Base-by-base conservation (phyloP, 1,140 invertebrate genomes). In the Drosophila pectinifera region DNA sequence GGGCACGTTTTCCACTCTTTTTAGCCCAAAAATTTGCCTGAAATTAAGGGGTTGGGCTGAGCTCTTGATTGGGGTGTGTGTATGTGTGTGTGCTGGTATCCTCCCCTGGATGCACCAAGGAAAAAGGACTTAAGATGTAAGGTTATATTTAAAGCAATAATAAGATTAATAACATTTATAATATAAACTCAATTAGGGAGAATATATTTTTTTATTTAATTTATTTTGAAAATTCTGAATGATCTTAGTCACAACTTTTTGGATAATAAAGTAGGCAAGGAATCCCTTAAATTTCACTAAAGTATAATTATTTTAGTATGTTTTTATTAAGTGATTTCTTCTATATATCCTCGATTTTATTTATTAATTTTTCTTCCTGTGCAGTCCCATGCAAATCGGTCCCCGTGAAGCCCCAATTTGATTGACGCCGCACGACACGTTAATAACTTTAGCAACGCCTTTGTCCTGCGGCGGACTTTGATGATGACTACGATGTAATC, bases 371-470 rank as follows among this genome's bases (percentile, higher is more conserved):
- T 36, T 59, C 22, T 64, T 31, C 13, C 24, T 18, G 43, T 67
- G 20, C 16, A 63, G 0, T 16, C n/a, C 46, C 82, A 86, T 80
- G 81, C 69, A 88, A 88, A 82, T 79, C 51, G 78, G 55, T 73
- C 67, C 55, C 57, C 10, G 67, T 16, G 65, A 72, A 54, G 45
- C 45, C 67, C 58, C 80, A 78, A 78, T 51, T 85, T 89, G 84
- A 89, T 89, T 89, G 84, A 89, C 84, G 77, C 84, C 84, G 80
- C 84, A 80, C 80, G 73, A 90, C 80, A 80, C 84, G 84, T 89
- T 89, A 89, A 89, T 89, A 89, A 89, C 84, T 89, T 89, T 89
- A 89, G 84, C 84, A 84, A 89, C 84, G 84, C 84, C 84, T 75
- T 68, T 78, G 80, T 78, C 80, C 80, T 89, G 80, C 80, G 84